Evolutionary conservation across 2,113 vertebrate genomes (phyloP).

Genomic region (Odocoileus virginianus): DNA sequence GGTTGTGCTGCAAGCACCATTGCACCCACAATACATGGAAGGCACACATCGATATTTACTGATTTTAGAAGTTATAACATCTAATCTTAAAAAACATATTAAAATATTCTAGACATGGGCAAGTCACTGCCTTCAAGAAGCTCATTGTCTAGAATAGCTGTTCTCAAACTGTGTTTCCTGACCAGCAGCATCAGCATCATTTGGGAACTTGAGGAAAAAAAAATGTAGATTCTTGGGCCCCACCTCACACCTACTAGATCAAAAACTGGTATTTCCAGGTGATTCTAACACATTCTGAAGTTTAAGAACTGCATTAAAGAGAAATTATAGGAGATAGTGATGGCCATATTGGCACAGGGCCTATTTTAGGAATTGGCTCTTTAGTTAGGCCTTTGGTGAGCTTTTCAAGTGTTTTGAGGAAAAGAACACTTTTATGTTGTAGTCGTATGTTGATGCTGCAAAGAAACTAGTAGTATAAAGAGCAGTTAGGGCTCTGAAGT

Average conservation of each 20-base stretch:
- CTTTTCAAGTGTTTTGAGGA: not conserved
- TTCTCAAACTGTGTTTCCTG: not conserved
- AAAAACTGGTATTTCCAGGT: not conserved
- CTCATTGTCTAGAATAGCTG: not conserved
- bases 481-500: not conserved
- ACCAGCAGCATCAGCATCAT: not conserved
- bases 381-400: not conserved
- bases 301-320: slow-evolving; percentile 20
- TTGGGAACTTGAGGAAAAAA: not conserved
- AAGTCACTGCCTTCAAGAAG: not conserved
- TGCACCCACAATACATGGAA: not conserved
- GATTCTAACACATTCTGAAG: not conserved
- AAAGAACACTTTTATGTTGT: not conserved
- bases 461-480: not conserved
- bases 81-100: not conserved
- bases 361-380: not conserved
- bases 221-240: not conserved
- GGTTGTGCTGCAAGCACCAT: not conserved
- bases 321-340: not conserved
- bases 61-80: not conserved
- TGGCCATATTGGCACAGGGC: not conserved
- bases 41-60: not conserved
- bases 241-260: not conserved
- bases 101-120: not conserved
- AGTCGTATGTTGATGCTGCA: not conserved